Conservation (phyloP, 1,140 invertebrate species). For the Drosophila carrolli region DNA sequence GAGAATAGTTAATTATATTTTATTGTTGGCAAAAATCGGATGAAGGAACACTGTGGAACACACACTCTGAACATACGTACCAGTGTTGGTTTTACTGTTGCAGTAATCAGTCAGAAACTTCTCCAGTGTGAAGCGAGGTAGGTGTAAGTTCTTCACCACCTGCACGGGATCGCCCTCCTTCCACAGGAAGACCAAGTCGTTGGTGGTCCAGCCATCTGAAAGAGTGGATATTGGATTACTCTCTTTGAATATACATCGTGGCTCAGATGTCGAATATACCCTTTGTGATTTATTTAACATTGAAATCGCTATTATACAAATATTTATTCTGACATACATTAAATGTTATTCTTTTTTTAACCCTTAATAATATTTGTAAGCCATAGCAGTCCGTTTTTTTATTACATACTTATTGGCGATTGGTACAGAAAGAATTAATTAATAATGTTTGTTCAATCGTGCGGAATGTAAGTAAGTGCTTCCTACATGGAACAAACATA, state of each 20-base stretch:
- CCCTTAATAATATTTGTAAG: too few species aligned
- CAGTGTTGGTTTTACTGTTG: slow-evolving; percentile 98
- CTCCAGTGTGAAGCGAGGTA: slow-evolving; percentile 96
- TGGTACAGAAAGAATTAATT: too few species aligned
- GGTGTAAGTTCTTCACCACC: slow-evolving; percentile 95
- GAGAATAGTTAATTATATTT: slow-evolving; percentile 19
- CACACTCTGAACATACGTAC: slow-evolving; percentile 86
- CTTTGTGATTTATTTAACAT: too few species aligned
- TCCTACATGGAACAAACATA: too few species aligned
- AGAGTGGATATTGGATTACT: slow-evolving; percentile 8
- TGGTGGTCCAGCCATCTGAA: slow-evolving; percentile 97
- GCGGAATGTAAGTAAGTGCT: too few species aligned
- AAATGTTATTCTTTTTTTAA: too few species aligned
- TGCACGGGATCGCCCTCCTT: slow-evolving; percentile 97
- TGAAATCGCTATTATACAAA: too few species aligned
- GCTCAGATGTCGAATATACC: too few species aligned
- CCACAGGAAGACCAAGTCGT: slow-evolving; percentile 97
- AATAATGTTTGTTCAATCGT: too few species aligned
- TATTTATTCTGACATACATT: too few species aligned
- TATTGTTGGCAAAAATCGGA: slow-evolving; percentile 1
- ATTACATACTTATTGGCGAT: too few species aligned
- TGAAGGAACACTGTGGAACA: slow-evolving; percentile 42
- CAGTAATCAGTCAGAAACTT: slow-evolving; percentile 97
- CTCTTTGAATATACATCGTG: not conserved
- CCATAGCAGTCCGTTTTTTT: too few species aligned